Evolutionary conservation across 1,140 invertebrate genomes (phyloP).

Genomic region (Lasioglossum baleicum): DNA sequence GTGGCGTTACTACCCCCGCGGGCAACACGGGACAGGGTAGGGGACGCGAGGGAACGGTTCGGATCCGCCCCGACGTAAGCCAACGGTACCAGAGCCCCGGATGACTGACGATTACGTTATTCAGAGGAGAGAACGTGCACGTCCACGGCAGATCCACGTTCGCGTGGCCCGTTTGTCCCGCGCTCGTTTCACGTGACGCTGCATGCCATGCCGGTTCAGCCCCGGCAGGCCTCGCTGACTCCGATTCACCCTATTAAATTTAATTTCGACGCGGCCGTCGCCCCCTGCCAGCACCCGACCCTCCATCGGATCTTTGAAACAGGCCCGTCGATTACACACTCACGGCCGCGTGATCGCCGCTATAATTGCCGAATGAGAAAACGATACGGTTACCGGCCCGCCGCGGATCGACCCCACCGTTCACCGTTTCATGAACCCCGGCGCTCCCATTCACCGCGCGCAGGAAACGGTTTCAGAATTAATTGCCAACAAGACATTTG

Average conservation of each 20-base stretch:
- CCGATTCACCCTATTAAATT: constrained; percentile 74
- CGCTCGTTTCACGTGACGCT: constrained; percentile 54
- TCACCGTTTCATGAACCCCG: constrained; percentile 6
- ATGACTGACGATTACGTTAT: constrained; percentile 71
- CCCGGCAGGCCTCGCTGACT: constrained; percentile 50
- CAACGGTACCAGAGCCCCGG: constrained; percentile 59
- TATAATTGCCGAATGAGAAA: constrained; percentile 35
- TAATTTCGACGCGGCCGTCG: constrained; percentile 64
- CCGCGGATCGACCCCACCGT: neutral
- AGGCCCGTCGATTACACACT: constrained; percentile 54
- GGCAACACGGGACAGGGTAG: constrained; percentile 35
- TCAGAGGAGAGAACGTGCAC: constrained; percentile 50
- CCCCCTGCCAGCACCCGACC: neutral
- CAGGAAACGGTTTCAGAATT: neutral
- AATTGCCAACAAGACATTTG: neutral
- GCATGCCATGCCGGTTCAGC: constrained; percentile 18
- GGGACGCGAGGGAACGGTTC: constrained; percentile 4
- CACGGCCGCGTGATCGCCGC: constrained; percentile 28
- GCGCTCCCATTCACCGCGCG: too few relatives aligned
- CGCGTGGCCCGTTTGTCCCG: constrained; percentile 59
- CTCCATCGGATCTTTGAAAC: constrained; percentile 33
- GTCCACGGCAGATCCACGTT: constrained; percentile 51
- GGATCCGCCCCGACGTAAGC: constrained; percentile 43
- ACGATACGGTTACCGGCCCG: constrained; percentile 4
- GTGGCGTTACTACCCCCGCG: constrained; percentile 50